A percentile compares a stretch with the other conserved stretches of the same genome.
phyloP scores from a whole-genome alignment of 2,888 invertebrate species.

The Endomychus coccineus region DNA sequence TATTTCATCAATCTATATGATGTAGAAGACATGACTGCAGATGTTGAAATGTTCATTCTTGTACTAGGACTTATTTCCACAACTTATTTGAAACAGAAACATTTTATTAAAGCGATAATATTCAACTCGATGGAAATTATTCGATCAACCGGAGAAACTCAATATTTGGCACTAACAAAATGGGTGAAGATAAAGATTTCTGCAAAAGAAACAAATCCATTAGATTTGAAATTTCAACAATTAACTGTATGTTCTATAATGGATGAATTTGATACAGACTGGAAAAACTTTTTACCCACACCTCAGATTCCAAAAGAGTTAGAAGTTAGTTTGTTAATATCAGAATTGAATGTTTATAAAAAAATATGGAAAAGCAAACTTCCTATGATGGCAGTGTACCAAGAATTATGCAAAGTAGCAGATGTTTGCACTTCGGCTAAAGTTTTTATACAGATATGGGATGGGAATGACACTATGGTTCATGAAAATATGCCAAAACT shows the following conservation, averaged over 20 bases:
- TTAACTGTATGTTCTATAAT: slow-evolving; percentile 26
- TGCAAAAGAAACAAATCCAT: slow-evolving; percentile 16
- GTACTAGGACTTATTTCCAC: slow-evolving; percentile 8
- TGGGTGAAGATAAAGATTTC: slow-evolving; percentile 29
- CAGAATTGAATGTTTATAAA: slow-evolving; percentile 30
- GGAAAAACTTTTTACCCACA: slow-evolving; percentile 17
- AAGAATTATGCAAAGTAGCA: slow-evolving; percentile 24
- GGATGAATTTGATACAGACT: slow-evolving; percentile 16
- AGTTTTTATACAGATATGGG: slow-evolving; percentile 26
- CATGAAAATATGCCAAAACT: slow-evolving; percentile 21
- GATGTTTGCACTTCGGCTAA: slow-evolving; percentile 22
- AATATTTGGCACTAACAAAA: slow-evolving; percentile 19
- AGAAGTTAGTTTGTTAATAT: slow-evolving; percentile 23
- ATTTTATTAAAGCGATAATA: slow-evolving; percentile 4
- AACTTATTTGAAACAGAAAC: slow-evolving; percentile 7
- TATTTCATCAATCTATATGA: too few relatives aligned
- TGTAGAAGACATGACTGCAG: too few relatives aligned
- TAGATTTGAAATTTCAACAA: slow-evolving; percentile 21
- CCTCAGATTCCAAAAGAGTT: slow-evolving; percentile 17
- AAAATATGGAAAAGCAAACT: slow-evolving; percentile 30
- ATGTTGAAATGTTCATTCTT: too few relatives aligned
- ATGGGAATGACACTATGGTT: slow-evolving; percentile 20
- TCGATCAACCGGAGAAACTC: background rate
- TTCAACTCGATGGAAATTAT: slow-evolving; percentile 7
- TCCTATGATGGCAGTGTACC: slow-evolving; percentile 26